Conservation (phyloP, 1,140 invertebrate genomes). For the Heliconius hewitsoni region DNA sequence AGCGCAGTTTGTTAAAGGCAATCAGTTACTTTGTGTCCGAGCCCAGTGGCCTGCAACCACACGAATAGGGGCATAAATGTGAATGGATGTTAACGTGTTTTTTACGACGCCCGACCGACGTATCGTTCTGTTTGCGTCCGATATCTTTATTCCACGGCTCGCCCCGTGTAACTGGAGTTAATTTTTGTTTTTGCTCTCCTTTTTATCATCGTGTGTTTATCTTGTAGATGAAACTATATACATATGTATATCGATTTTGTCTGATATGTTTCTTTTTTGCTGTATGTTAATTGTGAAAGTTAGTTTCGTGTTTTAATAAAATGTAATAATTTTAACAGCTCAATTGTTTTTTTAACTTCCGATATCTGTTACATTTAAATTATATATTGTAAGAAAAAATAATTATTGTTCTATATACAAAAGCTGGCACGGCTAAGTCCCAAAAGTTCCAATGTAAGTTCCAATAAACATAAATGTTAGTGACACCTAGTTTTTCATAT, state of each 20-base stretch:
- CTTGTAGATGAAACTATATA: neutral
- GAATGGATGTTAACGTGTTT: constrained; percentile 81
- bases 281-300: neutral
- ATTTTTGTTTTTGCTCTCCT: constrained; percentile 44
- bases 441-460: no score
- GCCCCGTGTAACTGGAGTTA: constrained; percentile 50
- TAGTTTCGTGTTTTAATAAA: no score
- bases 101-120: constrained; percentile 74
- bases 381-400: no score
- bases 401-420: no score
- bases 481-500: no score
- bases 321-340: no score
- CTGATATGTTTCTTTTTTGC: neutral
- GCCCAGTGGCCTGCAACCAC: constrained; percentile 61
- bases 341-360: neutral
- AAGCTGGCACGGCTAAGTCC: no score
- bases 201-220: constrained; percentile 40
- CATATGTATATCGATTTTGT: neutral
- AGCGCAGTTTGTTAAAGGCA: constrained; percentile 60
- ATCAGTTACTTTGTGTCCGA: constrained; percentile 74
- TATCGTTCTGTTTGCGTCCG: constrained; percentile 77
- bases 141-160: constrained; percentile 68
- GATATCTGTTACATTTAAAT: no score
- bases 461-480: no score
- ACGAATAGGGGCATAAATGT: constrained; percentile 77